These are phyloP conservation scores for Hydrotaea diabolus DNA, from an alignment of 2,888 invertebrate genomes.

Conservation along the genomic window DNA sequence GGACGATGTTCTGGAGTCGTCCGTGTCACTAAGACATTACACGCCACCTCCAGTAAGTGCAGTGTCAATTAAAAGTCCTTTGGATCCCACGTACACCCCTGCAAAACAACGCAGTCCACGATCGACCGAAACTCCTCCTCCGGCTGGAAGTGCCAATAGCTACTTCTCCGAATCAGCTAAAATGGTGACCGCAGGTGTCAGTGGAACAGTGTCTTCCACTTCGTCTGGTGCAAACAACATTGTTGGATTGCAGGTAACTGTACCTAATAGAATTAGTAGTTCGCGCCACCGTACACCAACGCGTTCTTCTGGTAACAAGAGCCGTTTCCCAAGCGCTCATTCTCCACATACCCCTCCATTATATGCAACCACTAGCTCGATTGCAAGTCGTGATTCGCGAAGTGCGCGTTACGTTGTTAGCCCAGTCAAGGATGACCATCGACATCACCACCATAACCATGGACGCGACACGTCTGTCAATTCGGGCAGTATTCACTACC, in stretches of 20 bases:
- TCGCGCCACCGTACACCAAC: constrained; percentile 75
- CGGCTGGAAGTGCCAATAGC: constrained; percentile 75
- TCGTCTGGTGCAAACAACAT: constrained; percentile 61
- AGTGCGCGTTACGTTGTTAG: constrained; percentile 74
- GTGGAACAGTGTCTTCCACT: constrained; percentile 36
- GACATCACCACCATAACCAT: constrained; percentile 70
- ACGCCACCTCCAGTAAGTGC: constrained; percentile 76
- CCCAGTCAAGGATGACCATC: constrained; percentile 73
- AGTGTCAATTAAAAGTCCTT: constrained; percentile 70
- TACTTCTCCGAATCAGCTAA: constrained; percentile 72
- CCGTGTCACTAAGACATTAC: constrained; percentile 72
- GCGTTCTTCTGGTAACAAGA: constrained; percentile 70
- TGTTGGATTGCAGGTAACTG: constrained; percentile 75
- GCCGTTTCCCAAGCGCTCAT: constrained; percentile 74
- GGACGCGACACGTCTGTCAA: constrained; percentile 69
- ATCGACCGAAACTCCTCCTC: constrained; percentile 79
- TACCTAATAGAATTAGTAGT: constrained; percentile 73
- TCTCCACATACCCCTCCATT: constrained; percentile 80
- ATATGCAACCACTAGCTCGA: constrained; percentile 67
- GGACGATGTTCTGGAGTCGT: constrained; percentile 69
- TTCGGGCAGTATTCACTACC: constrained; percentile 73
- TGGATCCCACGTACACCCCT: constrained; percentile 74
- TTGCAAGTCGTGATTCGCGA: constrained; percentile 70
- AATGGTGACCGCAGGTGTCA: constrained; percentile 34
- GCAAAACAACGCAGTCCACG: constrained; percentile 78